A percentile compares a stretch with the other conserved stretches of the same genome.
These are phyloP conservation scores for Amyelois transitella DNA, from an alignment of 1,140 invertebrate genomes.

Conservation along the genomic window DNA sequence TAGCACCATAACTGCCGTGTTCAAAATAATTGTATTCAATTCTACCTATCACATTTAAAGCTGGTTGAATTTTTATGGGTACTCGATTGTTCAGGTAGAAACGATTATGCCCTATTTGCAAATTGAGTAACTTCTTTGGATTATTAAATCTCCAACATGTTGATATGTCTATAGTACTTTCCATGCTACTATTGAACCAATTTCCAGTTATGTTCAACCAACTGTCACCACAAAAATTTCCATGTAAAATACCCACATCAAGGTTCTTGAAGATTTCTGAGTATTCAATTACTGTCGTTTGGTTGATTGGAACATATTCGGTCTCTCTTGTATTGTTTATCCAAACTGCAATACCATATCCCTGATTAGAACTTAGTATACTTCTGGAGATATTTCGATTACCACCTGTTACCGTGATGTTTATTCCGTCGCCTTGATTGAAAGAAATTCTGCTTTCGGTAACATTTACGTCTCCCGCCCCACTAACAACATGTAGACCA, in stretches of 20 bases:
- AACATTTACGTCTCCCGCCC: conserved; percentile 94
- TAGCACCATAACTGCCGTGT: conserved; percentile 85
- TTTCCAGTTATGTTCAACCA: conserved; percentile 92
- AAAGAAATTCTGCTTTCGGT: conserved; percentile 91
- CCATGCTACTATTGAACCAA: conserved; percentile 84
- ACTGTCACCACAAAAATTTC: conserved; percentile 84
- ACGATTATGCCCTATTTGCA: conserved; percentile 90
- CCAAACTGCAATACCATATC: conserved; percentile 91
- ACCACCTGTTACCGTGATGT: conserved; percentile 94
- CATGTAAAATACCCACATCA: conserved; percentile 88
- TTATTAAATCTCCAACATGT: conserved; percentile 82
- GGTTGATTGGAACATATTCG: conserved; percentile 85
- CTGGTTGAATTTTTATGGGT: conserved; percentile 87
- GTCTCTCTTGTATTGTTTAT: conserved; percentile 90
- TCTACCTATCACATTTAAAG: conserved; percentile 85
- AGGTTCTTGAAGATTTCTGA: conserved; percentile 89
- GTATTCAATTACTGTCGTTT: conserved; percentile 91
- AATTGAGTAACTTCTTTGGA: conserved; percentile 74
- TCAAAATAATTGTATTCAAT: conserved; percentile 93
- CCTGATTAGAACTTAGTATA: conserved; percentile 85
- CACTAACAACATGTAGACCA: conserved; percentile 88
- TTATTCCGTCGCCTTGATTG: conserved; percentile 93
- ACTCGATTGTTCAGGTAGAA: conserved; percentile 86
- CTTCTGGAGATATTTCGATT: conserved; percentile 90
- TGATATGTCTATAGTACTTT: conserved; percentile 84